phyloP scores from a whole-genome alignment of 53 echinoderm and acorn worm species.

The Mesocentrotus franciscanus region DNA sequence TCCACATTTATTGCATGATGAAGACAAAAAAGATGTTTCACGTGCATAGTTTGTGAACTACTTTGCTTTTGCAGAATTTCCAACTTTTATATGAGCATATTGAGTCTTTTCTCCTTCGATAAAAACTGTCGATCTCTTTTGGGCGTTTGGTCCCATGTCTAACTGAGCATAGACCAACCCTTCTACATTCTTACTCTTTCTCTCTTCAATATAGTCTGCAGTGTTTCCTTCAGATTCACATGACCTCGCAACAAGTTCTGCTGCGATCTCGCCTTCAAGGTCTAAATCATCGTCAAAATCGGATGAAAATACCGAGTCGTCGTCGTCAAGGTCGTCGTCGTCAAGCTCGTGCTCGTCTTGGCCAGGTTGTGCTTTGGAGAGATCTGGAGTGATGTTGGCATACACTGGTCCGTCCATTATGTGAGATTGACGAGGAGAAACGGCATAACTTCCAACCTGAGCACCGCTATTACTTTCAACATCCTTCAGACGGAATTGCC shows the following conservation, averaged over 20 bases:
- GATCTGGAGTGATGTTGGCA: conserved; percentile 51
- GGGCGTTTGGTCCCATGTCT: conserved; percentile 56
- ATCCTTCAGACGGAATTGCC: conserved; percentile 82
- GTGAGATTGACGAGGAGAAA: background rate
- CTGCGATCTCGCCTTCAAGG: conserved; percentile 59
- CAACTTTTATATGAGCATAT: conserved; percentile 58
- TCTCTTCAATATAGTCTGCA: background rate
- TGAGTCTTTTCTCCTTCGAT: conserved; percentile 67
- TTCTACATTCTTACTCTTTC: conserved; percentile 62
- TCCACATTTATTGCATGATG: background rate
- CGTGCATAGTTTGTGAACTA: background rate
- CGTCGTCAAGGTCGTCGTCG: conserved; percentile 59
- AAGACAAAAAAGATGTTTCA: background rate
- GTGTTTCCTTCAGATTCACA: background rate
- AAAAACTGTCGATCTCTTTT: conserved; percentile 56
- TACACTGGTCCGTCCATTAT: conserved; percentile 51
- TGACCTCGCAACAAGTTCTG: conserved; percentile 53
- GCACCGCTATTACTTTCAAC: conserved; percentile 48
- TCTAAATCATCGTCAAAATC: conserved; percentile 64
- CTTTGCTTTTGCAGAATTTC: background rate
- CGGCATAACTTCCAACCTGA: no score
- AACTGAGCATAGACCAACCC: conserved; percentile 59
- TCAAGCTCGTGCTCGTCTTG: background rate
- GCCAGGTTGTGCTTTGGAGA: background rate
- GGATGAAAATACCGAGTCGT: conserved; percentile 58